Base-by-base conservation (phyloP, 2,888 invertebrate genomes). In the Lamellibrachia columna region DNA sequence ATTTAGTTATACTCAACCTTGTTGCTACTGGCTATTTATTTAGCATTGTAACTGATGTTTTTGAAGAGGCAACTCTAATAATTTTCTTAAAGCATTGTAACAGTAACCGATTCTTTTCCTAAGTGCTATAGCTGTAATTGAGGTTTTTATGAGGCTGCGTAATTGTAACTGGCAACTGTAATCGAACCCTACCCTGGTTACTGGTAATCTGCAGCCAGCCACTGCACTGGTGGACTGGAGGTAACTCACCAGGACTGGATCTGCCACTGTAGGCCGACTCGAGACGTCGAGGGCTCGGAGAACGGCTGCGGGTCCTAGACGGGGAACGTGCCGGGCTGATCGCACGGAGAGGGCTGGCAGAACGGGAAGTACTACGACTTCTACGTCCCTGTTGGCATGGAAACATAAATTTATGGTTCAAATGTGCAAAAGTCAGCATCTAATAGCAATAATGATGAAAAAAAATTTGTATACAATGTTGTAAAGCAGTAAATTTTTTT, bases 281-380 rank as follows among this genome's bases (percentile, higher is more conserved):
- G 28, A 91, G 52, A 8, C 95, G 94, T 40, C 95, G 93, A 52
- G 96, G 96, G 93, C 96, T 96, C 75, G 95, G 95, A 90, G 96
- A 96, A 53, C 96, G 94, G 93, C 95, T 95, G 53, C 96, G 95
- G 40, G 95, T 90, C 28, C 93, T 95, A 52, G 95, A 93, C 52
- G 92, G 92, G 75, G 92, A 93, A 52, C 95, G 94, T 52, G 94
- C 92, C 58, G 96, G 96, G 93, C 95, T 95, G 90, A 95, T 90
- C 91, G 96, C 94, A 4, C 95, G 95, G 92, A 94, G 91, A 2
- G 94, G 94, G 90, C 95, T 95, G n/a, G 75, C 52, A 6, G 93
- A 91, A 9, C 94, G 90, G 95, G 95, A 53, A 4, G 94, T 92
- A 58, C 94, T 93, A 40, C 93, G 92, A 55, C 93, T 92, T 15